A percentile compares a stretch with the other conserved stretches of the same genome.
These are phyloP conservation scores for Cynopterus brachyotis DNA, from an alignment of 2,113 vertebrate genomes.

Conservation along the genomic window DNA sequence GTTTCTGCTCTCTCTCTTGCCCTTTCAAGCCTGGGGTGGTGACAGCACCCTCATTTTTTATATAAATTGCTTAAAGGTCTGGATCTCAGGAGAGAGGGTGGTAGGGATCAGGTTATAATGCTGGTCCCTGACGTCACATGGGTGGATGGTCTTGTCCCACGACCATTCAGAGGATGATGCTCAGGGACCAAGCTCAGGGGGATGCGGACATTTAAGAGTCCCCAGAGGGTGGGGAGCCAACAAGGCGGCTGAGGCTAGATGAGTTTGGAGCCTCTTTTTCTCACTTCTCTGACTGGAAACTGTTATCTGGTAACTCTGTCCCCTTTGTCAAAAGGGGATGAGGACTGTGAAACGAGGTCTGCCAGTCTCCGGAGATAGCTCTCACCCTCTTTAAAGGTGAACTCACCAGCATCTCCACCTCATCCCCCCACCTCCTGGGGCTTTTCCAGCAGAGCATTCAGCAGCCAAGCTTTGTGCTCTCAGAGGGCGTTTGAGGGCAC, in stretches of 20 bases:
- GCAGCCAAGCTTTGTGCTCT: neutral
- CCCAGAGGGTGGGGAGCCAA: neutral
- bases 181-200: neutral
- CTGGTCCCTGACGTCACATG: neutral
- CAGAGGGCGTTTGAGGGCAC: fast-evolving
- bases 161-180: fast-evolving
- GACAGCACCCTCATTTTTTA: too few species aligned
- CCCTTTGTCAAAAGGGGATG: neutral
- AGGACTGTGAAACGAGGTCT: neutral
- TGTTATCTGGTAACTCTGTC: neutral
- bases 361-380: neutral
- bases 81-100: neutral
- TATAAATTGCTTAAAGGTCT: too few species aligned
- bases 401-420: fast-evolving
- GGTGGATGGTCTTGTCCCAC: neutral
- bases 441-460: neutral
- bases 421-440: neutral
- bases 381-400: too few species aligned
- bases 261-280: neutral
- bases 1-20: neutral
- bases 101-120: neutral
- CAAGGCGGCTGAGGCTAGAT: fast-evolving
- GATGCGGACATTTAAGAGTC: neutral
- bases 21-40: neutral
- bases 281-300: neutral